Conservation (phyloP, 1,140 invertebrate genomes). For the Vanessa tameamea region DNA sequence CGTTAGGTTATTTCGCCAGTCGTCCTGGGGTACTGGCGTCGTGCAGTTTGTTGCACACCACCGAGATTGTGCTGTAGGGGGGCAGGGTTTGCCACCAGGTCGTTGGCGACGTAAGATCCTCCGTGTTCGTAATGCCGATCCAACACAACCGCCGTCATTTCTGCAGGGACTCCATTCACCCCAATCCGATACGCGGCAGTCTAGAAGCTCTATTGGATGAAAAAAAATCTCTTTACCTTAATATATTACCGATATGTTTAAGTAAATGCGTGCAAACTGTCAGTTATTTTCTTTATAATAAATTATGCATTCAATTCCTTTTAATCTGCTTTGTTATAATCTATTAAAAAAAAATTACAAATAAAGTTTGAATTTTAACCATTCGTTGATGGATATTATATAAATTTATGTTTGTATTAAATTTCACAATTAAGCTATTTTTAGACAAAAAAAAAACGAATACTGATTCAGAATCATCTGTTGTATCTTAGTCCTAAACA, state of each 20-base stretch:
- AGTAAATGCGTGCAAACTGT: no score
- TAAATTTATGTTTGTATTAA: neutral
- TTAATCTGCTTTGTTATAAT: no score
- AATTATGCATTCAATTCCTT: no score
- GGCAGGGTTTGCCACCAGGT: slow-evolving; percentile 88
- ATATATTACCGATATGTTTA: no score
- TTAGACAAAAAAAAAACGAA: no score
- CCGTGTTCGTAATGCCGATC: slow-evolving; percentile 89
- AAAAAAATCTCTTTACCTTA: neutral
- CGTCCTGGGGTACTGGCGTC: slow-evolving; percentile 45
- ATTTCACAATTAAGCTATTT: no score
- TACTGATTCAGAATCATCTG: no score
- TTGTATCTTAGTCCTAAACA: no score
- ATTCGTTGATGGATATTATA: neutral
- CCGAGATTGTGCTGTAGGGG: slow-evolving; percentile 89
- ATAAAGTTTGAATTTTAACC: no score
- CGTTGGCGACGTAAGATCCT: slow-evolving; percentile 88
- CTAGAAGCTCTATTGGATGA: slow-evolving; percentile 73
- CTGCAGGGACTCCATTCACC: slow-evolving; percentile 92
- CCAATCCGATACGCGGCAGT: slow-evolving; percentile 94
- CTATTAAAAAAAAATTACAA: no score
- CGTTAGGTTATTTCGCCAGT: slow-evolving; percentile 74
- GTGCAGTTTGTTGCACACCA: slow-evolving; percentile 89
- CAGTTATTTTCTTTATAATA: no score
- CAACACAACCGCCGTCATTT: slow-evolving; percentile 90